Evolutionary conservation across 2,888 invertebrate genomes (phyloP), one percentile per base, ranked within the genome.

Genomic region (Hipparchia sbordonii): DNA sequence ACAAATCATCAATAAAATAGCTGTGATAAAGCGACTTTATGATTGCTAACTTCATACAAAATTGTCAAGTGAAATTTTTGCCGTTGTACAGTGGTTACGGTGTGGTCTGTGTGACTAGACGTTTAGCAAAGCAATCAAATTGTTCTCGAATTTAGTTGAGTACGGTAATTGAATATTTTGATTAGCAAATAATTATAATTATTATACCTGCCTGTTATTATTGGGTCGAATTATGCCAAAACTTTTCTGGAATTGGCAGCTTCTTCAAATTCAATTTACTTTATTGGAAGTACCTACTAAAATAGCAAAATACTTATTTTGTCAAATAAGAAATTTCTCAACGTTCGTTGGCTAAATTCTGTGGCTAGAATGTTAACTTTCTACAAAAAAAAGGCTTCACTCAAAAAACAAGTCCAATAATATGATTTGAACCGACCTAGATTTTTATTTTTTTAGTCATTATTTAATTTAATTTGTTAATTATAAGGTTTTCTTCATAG

Each of bases 241-340:
- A 60, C 59, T 8, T 60, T 39, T 33, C 8, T 59, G 59, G 13
- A 63, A 7, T 62, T 62, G 8, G 63, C 48, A 63, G 48, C 48
- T 51, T 51, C 63, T 63, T 63, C 23, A 13, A 63, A 63, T 63
- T 63, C 51, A 48, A 63, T 63, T 63, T 23, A 63, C 3, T 8
- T 48, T 62, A 51, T 23, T 10, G 10, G 48, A 45, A 61, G 45
- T 39, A 39, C 39, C 60, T 10, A 39, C 60, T 61, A 45, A 45
- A 61, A n/a, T 61, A 3, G 45, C 39, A 12, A 61, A 61, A 23
- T 6, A 45, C 7, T 45, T 45, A 23, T 23, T 23, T 23, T 23
- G 23, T 33, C 33, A 39, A 39, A 39, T 45, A n/a, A 7, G 12
- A 45, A 45, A 45, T 45, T 45, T 12, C 12, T 60, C 12, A 59